phyloP scores from a whole-genome alignment of 2,113 vertebrate species.

The Chaetops frenatus region DNA sequence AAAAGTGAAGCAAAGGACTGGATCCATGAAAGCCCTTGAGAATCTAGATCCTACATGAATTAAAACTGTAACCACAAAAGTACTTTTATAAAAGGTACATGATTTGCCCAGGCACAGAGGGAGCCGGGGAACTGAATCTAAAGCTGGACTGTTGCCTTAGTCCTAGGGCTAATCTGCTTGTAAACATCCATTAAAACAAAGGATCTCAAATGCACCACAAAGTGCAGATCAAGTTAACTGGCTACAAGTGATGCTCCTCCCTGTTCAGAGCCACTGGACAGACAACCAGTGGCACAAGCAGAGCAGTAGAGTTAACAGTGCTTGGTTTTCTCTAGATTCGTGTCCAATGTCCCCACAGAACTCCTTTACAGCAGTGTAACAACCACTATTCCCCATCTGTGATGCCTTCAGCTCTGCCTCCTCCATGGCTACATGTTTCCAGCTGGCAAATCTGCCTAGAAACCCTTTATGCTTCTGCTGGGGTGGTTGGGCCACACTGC shows the following conservation, averaged over 20 bases:
- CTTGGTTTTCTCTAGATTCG: not conserved
- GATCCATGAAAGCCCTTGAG: not conserved
- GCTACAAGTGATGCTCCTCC: not conserved
- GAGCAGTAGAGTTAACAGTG: not conserved
- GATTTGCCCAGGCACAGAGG: not conserved
- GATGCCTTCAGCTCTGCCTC: not conserved
- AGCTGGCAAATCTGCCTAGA: not conserved
- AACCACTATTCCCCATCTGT: accelerated
- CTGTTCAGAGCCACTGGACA: not conserved
- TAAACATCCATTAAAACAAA: not conserved
- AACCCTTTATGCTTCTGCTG: not conserved
- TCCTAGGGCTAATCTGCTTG: not conserved
- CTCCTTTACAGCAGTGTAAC: not conserved
- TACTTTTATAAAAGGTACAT: not conserved
- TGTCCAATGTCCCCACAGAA: not conserved
- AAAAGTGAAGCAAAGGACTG: not conserved
- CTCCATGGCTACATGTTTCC: not conserved
- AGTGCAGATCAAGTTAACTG: not conserved
- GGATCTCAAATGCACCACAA: not conserved
- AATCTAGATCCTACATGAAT: not conserved
- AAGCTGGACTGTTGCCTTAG: not conserved
- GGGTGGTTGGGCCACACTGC: not conserved
- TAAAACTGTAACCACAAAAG: not conserved
- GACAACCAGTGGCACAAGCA: not conserved
- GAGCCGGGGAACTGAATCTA: not conserved